Evolutionary conservation across 2,888 invertebrate species (phyloP), one percentile per base, ranked within the genome.

Genomic region (Tenthredo mesomela): DNA sequence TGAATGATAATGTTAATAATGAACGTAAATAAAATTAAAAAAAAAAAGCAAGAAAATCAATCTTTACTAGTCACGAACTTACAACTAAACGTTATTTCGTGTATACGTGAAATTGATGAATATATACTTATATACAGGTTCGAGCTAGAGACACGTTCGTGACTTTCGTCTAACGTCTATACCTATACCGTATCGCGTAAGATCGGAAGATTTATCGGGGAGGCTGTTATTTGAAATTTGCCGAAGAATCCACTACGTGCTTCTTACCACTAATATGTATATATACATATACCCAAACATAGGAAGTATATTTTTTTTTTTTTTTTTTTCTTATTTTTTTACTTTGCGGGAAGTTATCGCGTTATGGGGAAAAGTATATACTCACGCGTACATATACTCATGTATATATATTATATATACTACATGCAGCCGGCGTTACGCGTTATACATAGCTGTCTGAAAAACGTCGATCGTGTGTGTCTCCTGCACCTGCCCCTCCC

Each of bases 71-170:
- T 71, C 70, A 71, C 70, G 70, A 71, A 71, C 18, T 37, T 2
- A 12, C 3, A 37, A 47, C 75, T 15, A 25, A 50, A 75, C 43
- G 47, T 37, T 47, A 25, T 47, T 75, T 25, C 47, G 7, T 43
- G 47, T 21, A 25, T 21, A 25, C 25, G 6, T 3, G 21, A 25
- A 43, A 47, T 43, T 25, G 75, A 47, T 47, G 37, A 75, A 7
- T 75, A 47, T n/a, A n/a, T n/a, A n/a, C n/a, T n/a, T n/a, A n/a
- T n/a, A n/a, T 43, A 50, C 50, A 21, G 33, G 33, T 77, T 77
- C 9, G 50, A 54, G 21, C 50, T 54, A 77, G 29, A 77, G 77
- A 77, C 77, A 54, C 77, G 77, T 77, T 54, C 77, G 50, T 50
- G 77, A 77, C 50, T 77, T 77, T 54, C 54, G 29, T 77, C 77